Conservation (phyloP, 2,888 invertebrate genomes). For the Gastrophysa polygoni region DNA sequence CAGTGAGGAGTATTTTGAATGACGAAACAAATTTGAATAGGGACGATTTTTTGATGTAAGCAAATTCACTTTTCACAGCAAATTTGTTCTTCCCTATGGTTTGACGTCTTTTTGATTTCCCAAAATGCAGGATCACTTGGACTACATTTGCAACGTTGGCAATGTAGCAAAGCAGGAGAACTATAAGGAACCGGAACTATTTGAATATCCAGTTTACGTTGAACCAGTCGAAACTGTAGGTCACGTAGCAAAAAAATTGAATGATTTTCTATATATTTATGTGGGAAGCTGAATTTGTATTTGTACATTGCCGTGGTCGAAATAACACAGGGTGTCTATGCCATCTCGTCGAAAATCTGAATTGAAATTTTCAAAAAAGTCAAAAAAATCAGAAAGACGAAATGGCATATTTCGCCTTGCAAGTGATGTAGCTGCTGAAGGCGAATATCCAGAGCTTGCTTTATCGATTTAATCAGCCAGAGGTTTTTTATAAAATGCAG, state of each 20-base stretch:
- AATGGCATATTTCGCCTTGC: conserved; percentile 13
- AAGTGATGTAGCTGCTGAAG: conserved; percentile 15
- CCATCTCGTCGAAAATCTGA: too few species aligned
- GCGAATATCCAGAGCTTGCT: conserved; percentile 26
- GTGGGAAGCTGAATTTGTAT: background rate
- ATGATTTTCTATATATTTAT: background rate
- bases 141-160: conserved; percentile 51
- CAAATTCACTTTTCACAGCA: too few species aligned
- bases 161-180: conserved; percentile 43
- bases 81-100: background rate
- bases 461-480: conserved; percentile 9
- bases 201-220: conserved; percentile 26
- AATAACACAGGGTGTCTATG: background rate
- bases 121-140: conserved; percentile 47
- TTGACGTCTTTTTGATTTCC: background rate
- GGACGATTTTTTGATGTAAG: too few species aligned
- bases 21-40: too few species aligned
- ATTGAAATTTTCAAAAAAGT: too few species aligned
- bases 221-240: conserved; percentile 18
- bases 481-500: background rate
- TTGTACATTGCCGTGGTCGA: background rate
- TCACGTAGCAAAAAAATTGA: background rate
- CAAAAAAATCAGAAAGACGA: background rate
- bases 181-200: conserved; percentile 31
- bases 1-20: too few species aligned